Conservation (phyloP, 2,113 vertebrate genomes). For the Onychorhynchus coronatus region DNA sequence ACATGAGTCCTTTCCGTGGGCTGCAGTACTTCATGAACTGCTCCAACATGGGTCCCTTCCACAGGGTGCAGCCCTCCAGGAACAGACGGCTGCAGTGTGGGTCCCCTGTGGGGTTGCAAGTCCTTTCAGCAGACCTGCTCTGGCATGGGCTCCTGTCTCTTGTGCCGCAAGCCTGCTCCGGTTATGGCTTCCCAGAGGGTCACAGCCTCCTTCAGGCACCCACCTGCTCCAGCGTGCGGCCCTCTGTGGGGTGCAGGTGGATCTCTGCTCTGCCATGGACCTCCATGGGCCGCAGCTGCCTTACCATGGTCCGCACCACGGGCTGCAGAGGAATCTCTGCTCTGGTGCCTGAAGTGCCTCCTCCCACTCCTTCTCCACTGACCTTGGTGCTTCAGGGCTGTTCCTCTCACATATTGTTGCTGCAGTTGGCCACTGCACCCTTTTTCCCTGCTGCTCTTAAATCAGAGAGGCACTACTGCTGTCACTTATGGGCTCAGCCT, state of each 20-base stretch:
- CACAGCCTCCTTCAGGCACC: not conserved
- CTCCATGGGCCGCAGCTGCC: not conserved
- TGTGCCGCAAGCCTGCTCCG: not conserved
- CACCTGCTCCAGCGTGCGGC: not conserved
- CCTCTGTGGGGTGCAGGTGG: not conserved
- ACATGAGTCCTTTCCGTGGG: not conserved
- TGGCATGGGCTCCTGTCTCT: not conserved
- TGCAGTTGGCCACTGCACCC: not conserved
- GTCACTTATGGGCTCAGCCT: not conserved
- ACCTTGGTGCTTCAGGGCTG: not conserved
- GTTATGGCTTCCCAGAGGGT: not conserved
- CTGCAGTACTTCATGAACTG: not conserved
- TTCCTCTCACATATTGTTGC: too few relatives aligned
- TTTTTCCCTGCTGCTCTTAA: not conserved
- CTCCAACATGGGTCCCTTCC: fast-evolving
- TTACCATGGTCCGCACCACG: not conserved
- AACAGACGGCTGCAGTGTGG: not conserved
- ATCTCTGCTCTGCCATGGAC: not conserved
- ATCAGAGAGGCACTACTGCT: not conserved
- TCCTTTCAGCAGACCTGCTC: not conserved
- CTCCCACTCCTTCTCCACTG: not conserved
- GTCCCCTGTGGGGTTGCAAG: not conserved
- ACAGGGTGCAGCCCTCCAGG: not conserved
- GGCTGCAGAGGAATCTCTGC: not conserved
- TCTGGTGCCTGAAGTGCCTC: not conserved